Percentiles rank a stretch among this genome's conserved stretches.
Evolutionary conservation across 1,140 invertebrate genomes (phyloP).

Genomic region (Drosophila trapezifrons): DNA sequence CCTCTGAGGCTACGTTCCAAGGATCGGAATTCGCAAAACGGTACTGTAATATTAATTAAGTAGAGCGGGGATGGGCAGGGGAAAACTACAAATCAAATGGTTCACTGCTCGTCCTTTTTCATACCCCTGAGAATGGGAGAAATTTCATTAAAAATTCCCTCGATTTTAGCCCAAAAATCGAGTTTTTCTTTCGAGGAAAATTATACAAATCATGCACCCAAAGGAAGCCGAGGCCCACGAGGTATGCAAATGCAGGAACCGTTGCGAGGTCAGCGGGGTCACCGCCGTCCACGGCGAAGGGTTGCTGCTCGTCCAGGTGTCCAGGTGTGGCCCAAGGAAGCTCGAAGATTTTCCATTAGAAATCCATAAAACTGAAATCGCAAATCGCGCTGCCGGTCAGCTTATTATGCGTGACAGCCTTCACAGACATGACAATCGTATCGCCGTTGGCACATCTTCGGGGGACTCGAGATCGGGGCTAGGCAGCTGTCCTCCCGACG

Average conservation of each 20-base stretch:
- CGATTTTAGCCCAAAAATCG: conserved; percentile 61
- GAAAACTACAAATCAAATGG: conserved; percentile 60
- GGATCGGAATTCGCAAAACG: conserved; percentile 44
- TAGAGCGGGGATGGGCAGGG: not conserved
- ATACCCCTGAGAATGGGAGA: conserved; percentile 40
- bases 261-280: conserved; percentile 75
- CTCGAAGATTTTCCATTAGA: conserved; percentile 76
- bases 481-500: conserved; percentile 52
- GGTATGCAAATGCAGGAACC: conserved; percentile 66
- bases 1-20: conserved; percentile 34
- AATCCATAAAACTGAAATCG: conserved; percentile 79
- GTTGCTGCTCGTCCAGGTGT: conserved; percentile 65
- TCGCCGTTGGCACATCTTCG: conserved; percentile 45
- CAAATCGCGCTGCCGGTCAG: conserved; percentile 44
- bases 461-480: conserved; percentile 29
- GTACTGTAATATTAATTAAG: conserved; percentile 61
- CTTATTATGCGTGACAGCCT: conserved; percentile 78
- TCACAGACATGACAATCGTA: conserved; percentile 64
- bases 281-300: conserved; percentile 65
- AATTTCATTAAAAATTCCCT: conserved; percentile 61
- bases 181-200: conserved; percentile 60
- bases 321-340: conserved; percentile 64
- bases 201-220: conserved; percentile 54
- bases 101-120: conserved; percentile 48
- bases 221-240: conserved; percentile 21